Conservation (phyloP, 2,888 invertebrate species). For the Scaptomyza cyrtandrae region DNA sequence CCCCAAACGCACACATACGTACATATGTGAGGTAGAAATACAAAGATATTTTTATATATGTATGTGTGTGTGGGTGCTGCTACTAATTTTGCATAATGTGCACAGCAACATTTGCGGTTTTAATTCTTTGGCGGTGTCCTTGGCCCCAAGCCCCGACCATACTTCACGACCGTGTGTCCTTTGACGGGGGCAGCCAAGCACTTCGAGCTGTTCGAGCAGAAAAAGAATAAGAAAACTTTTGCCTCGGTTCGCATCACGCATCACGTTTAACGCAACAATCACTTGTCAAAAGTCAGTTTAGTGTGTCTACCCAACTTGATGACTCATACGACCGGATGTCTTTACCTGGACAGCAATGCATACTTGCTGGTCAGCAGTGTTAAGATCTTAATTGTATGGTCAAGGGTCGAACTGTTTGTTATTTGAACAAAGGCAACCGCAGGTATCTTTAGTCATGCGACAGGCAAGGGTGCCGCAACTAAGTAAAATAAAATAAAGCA, state of each 20-base stretch:
- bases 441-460: neutral
- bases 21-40: constrained; percentile 21
- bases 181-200: constrained; percentile 52
- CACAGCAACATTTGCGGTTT: constrained; percentile 82
- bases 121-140: constrained; percentile 73
- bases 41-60: neutral
- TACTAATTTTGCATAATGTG: constrained; percentile 82
- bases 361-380: neutral
- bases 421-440: neutral
- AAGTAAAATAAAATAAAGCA: constrained; percentile 27
- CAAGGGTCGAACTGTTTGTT: neutral
- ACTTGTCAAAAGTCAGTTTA: constrained; percentile 29
- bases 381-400: neutral
- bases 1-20: neutral
- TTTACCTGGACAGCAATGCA: neutral
- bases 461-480: constrained; percentile 14
- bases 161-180: constrained; percentile 28
- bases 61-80: constrained; percentile 35
- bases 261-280: constrained; percentile 7
- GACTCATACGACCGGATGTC: constrained; percentile 31
- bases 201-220: constrained; percentile 58
- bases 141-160: constrained; percentile 22
- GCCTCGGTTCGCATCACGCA: neutral
- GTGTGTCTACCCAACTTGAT: neutral
- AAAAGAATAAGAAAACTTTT: constrained; percentile 61